Conservation (phyloP, 2,888 invertebrate species). For the Coremacera marginata region DNA sequence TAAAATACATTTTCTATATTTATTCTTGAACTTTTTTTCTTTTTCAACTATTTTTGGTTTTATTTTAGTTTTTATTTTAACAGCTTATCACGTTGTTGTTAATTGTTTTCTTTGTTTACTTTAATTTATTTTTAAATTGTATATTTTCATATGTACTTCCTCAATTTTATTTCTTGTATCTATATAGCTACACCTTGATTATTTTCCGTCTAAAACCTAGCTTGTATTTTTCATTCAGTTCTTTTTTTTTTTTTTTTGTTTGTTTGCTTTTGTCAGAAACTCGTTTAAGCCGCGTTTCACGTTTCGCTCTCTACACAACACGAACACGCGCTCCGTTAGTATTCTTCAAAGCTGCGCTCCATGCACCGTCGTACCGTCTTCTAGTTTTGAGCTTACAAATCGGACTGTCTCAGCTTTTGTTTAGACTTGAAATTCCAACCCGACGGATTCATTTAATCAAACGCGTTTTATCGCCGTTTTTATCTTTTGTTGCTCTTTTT, state of each 20-base stretch:
- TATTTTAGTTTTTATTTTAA: not conserved
- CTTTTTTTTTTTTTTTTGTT: not conserved
- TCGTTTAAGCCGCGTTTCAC: slow-evolving; percentile 27
- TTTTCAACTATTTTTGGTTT: not conserved
- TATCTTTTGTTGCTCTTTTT: not conserved
- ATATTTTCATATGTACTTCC: slow-evolving; percentile 4
- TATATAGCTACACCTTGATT: slow-evolving; percentile 12
- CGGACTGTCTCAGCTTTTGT: slow-evolving; percentile 11
- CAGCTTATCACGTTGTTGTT: not conserved
- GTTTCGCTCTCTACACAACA: not conserved
- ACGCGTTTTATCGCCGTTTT: not conserved
- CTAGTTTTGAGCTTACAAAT: slow-evolving; percentile 4
- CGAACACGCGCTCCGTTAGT: not conserved
- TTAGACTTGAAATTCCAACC: slow-evolving; percentile 19
- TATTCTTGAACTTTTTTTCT: not conserved
- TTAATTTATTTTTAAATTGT: not conserved
- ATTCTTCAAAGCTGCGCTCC: not conserved
- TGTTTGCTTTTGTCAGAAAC: slow-evolving; percentile 20
- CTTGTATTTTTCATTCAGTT: not conserved
- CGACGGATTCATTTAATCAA: not conserved
- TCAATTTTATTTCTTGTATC: not conserved
- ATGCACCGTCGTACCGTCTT: not conserved
- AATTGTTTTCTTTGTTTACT: not conserved
- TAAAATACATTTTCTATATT: not conserved
- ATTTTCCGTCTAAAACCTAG: not conserved